These are phyloP conservation scores for Sialia sialis DNA, from an alignment of 2,113 vertebrate genomes.

Conservation along the genomic window DNA sequence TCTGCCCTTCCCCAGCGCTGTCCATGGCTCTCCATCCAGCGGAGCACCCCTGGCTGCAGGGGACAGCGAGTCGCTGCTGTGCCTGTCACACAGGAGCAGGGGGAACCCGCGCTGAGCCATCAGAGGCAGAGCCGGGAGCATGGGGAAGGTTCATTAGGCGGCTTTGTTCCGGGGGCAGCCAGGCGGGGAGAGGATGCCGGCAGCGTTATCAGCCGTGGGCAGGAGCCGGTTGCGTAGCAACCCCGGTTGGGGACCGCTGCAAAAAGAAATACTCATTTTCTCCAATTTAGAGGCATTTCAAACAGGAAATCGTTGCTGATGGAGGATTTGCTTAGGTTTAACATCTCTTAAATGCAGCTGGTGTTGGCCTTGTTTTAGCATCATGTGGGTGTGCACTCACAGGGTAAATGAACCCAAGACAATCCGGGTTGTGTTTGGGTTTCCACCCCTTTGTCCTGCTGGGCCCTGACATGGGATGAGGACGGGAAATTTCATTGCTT, in stretches of 20 bases:
- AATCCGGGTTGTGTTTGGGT: not conserved
- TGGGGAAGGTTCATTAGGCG: conserved; percentile 61
- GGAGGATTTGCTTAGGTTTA: not conserved
- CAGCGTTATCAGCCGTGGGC: conserved; percentile 80
- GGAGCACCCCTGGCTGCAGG: not conserved
- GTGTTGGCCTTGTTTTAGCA: not conserved
- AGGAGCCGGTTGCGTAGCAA: conserved; percentile 81
- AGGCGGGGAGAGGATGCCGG: conserved; percentile 72
- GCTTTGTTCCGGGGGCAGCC: conserved; percentile 73
- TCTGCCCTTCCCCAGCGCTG: not conserved
- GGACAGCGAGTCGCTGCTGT: not conserved
- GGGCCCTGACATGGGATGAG: not conserved
- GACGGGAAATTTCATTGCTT: not conserved
- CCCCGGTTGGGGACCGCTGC: conserved; percentile 58
- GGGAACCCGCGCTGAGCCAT: conserved; percentile 10
- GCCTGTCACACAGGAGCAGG: not conserved
- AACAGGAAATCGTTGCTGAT: conserved; percentile 32
- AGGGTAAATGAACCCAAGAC: not conserved
- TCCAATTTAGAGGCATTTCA: conserved; percentile 50
- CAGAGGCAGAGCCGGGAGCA: conserved; percentile 21
- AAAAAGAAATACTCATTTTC: conserved; percentile 61
- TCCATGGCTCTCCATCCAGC: not conserved
- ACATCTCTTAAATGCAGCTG: not conserved
- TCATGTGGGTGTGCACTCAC: rapidly evolving
- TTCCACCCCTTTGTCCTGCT: not conserved